Base-by-base conservation (phyloP, 2,888 invertebrate genomes). In the Caenorhabditis virilis region DNA sequence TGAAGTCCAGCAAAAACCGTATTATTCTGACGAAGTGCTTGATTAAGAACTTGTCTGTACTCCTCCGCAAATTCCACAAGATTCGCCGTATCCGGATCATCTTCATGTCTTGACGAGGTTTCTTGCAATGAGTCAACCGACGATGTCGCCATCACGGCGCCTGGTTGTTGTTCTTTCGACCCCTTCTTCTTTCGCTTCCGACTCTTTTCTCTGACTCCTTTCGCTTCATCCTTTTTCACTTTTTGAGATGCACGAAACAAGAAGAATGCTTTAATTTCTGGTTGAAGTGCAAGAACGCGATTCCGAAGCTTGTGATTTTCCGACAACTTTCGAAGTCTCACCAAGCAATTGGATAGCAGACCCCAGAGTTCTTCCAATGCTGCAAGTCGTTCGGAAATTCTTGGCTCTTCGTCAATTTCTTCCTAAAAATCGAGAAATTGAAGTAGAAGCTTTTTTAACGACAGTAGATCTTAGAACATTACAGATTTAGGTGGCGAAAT, bases 191-290 rank as follows among this genome's bases (percentile, higher is more conserved):
- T n/a, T n/a, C n/a, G n/a, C n/a, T n/a, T n/a, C n/a, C n/a, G n/a
- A n/a, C n/a, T n/a, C n/a, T n/a, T n/a, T n/a, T n/a, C n/a, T n/a
- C 54, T 2, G 41, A 22, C n/a, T 61, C 58, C 23, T 67, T 64
- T 6, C 45, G 64, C 39, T n/a, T 72, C 53, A 39, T 74, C 62
- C 2, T 16, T 9, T 22, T 59, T 47, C 0, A 35, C 25, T 7
- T 18, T 45, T 6, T 57, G 48, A n/a, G 60, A 59, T 15, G 91
- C 90, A 83, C 92, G 91, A 2, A 92, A 91, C 53, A 92, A 85
- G 87, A 93, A 93, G 86, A 93, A 93, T 13, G 92, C 91, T 85
- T 93, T 92, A 2, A 92, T 91, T 5, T 91, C 90, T 25, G 92
- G 91, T 84, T 90, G 91, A 55, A 92, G 85, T 25, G 92, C 91